Conservation (phyloP, 2,888 invertebrate species). For the Melinaea menophilus region DNA sequence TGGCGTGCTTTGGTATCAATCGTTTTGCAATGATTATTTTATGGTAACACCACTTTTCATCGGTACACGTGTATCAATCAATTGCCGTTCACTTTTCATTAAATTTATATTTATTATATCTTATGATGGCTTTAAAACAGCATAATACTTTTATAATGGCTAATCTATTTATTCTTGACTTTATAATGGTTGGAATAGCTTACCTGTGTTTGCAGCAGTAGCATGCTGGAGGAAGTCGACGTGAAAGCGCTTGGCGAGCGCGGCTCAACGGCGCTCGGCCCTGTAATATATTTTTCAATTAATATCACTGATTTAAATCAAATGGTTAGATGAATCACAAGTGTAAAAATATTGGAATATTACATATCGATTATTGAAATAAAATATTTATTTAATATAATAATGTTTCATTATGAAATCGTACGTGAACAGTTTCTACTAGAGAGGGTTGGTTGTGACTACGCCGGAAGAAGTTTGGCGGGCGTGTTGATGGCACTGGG, state of each 20-base stretch:
- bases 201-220: constrained; percentile 95
- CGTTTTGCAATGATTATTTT: constrained; percentile 33
- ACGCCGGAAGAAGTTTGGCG: constrained; percentile 50
- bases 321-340: too few relatives aligned
- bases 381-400: neutral
- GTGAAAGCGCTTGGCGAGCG: constrained; percentile 77
- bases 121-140: too few relatives aligned
- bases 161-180: too few relatives aligned
- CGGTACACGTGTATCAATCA: constrained; percentile 51
- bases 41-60: constrained; percentile 38
- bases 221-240: constrained; percentile 89
- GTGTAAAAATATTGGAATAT: neutral
- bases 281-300: constrained; percentile 54
- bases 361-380: constrained; percentile 16
- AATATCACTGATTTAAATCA: constrained; percentile 28
- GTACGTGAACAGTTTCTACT: constrained; percentile 23
- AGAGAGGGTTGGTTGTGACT: constrained; percentile 45
- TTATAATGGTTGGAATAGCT: constrained; percentile 44
- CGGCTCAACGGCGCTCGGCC: constrained; percentile 77
- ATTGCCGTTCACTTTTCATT: constrained; percentile 17
- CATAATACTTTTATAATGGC: too few relatives aligned
- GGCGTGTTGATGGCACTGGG: constrained; percentile 57
- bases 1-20: constrained; percentile 47
- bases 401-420: constrained; percentile 4
- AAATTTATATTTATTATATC: too few relatives aligned